Base-by-base conservation (phyloP, 2,888 invertebrate species). In the Neoscelio sp. region DNA sequence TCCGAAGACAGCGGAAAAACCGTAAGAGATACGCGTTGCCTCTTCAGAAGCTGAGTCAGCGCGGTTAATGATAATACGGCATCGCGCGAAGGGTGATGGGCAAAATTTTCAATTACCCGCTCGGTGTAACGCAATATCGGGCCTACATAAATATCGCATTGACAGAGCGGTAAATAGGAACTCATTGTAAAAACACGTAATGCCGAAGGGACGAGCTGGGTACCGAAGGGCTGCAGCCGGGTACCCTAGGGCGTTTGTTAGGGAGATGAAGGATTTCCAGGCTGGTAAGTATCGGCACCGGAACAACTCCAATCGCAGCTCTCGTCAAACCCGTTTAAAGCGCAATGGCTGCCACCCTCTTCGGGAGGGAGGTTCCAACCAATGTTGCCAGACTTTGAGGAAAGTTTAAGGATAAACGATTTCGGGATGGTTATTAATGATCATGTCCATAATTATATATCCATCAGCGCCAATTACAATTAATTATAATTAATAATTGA, bases 21-120 rank as follows among this genome's bases (percentile, higher is more conserved):
- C n/a, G n/a, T n/a, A n/a, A n/a, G n/a, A n/a, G n/a, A n/a, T n/a
- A n/a, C n/a, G n/a, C n/a, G n/a, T n/a, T n/a, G n/a, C n/a, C n/a
- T n/a, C n/a, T n/a, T n/a, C n/a, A n/a, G n/a, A n/a, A n/a, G 81
- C 81, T 85, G 87, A 85, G 71, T 87, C 87, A 85, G 83, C 84
- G 46, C 15, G 67, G 65, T 65, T 76, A 82, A 83, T 83, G 84
- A 82, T 78, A 68, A 67, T 30, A 12, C 18, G 52, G n/a, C 12
- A 2, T 1, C 38, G 10, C 54, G 67, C 50, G 74, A 62, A 60
- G 73, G 77, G 78, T 80, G 80, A 75, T 81, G 82, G 85, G 84
- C 33, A 86, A 89, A 88, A 87, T 86, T 80, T 89, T 86, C 89
- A 89, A 89, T 89, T 89, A 89, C 86, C 84, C 87, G 89, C 86